Evolutionary conservation across 30 jellyfish, hydroid and myxozoan genomes (phyloP), one percentile per base, ranked within the genome.

Genomic region (Pelagia noctiluca): DNA sequence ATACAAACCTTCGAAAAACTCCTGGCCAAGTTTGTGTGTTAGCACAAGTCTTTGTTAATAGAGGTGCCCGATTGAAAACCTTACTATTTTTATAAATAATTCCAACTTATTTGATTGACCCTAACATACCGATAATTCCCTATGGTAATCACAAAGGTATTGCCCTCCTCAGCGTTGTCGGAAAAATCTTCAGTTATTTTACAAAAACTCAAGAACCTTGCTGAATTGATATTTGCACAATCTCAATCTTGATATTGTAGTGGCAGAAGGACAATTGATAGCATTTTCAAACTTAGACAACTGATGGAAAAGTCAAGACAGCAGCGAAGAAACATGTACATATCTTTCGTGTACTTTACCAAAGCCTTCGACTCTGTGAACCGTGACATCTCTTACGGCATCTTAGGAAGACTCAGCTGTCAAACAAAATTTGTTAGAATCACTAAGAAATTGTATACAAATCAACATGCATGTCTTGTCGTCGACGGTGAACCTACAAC

Each of bases 301-400:
- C 88, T 71, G 30, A 57, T 52, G 82, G 93, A 83, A 60, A 83
- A 83, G 42, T 3, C 82, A 50, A 29, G 80, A 26, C 81, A 86
- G 91, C 96, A 87, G 75, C 90, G 83, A 26, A 42, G 82, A 69
- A 35, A 68, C 65, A 64, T 87, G 91, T 87, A 76, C 81, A 87
- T 76, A 24, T 91, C 69, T 24, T 87, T 87, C 74, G 91, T 87
- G 48, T 83, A 87, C 29, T 77, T 87, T 61, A 87, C 87, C 66
- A 87, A 87, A 78, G 96, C 90, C 65, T 87, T 75, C 53, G 96
- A 86, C 85, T 61, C 86, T n/a, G 96, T 86, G 62, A 75, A 48
- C 72, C 76, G 88, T 7, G 87, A 67, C 64, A 67, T 76, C 63
- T 63, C 77, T 33, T 87, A 22, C 38, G 19, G 24, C 24, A 76